Evolutionary conservation across 2,113 vertebrate genomes (phyloP), one percentile per base, ranked within the genome.

Genomic region (Tachycineta bicolor): DNA sequence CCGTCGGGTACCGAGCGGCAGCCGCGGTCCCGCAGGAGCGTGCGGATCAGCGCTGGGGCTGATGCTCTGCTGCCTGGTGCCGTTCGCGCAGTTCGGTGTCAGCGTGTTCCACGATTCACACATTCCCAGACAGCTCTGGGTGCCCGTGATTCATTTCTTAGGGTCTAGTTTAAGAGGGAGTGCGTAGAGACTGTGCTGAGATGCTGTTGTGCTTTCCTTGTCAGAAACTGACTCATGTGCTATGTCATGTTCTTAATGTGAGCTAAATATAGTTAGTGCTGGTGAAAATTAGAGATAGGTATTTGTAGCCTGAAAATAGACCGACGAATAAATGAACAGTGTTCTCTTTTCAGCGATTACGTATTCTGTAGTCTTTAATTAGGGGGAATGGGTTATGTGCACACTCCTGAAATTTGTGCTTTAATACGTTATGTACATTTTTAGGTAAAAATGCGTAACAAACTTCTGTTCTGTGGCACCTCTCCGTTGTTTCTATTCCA

Each of bases 401-500:
- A 2, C n/a, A 34, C 26, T 39, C 33, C n/a, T 80, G 50, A 52
- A 43, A 62, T 39, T n/a, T 53, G n/a, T 47, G 20, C 37, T 52
- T 90, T 44, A 81, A 37, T 6, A 3, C 4, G 5, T 18, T 31
- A 10, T 0, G 19, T 52, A 52, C 18, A 39, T 44, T 55, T 76
- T 67, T 41, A 44, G 15, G 19, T 58, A 12, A 56, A 90, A 41
- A 33, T 16, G 6, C 11, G 1, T 55, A 19, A 16, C 39, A 41
- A 71, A 26, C 8, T 13, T 81, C 9, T n/a, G 3, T 26, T 87
- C 24, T 49, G 2, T 64, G n/a, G 33, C n/a, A 56, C 8, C 3
- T 6, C 26, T 47, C 12, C 2, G 23, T 80, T 70, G n/a, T 12
- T 67, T 50, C 31, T 74, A 0, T 73, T 58, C 8, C 5, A 0